phyloP scores from a whole-genome alignment of 2,113 vertebrate genomes.

The Phoenicopterus ruber region DNA sequence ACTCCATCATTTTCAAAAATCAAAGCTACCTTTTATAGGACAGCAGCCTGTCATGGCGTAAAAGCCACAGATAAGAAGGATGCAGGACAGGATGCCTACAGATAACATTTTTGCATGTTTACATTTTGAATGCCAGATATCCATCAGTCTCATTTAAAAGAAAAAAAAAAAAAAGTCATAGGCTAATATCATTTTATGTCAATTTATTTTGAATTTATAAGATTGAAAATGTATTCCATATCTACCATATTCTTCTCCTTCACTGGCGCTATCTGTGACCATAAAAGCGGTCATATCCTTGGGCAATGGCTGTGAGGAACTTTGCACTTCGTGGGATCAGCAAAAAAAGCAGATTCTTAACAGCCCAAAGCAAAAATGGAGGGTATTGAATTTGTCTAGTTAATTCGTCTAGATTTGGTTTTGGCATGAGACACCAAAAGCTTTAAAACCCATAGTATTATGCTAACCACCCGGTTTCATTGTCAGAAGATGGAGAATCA shows the following conservation, averaged over 20 bases:
- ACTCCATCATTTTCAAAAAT: background rate
- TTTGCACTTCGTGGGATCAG: rapidly evolving
- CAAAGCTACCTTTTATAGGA: background rate
- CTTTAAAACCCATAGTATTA: background rate
- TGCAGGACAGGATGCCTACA: background rate
- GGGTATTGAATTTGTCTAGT: background rate
- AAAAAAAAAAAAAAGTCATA: background rate
- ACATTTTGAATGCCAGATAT: background rate
- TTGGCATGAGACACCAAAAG: background rate
- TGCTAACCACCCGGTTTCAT: background rate
- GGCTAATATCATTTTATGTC: background rate
- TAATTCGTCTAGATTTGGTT: background rate
- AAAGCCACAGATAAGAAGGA: background rate
- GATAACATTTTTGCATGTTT: background rate
- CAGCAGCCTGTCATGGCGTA: background rate
- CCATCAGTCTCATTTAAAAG: background rate
- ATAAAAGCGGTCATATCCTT: background rate
- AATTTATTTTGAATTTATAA: background rate
- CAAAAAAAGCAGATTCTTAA: background rate
- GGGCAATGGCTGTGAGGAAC: background rate
- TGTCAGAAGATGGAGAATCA: background rate
- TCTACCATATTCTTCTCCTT: background rate
- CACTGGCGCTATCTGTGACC: background rate
- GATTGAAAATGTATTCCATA: background rate
- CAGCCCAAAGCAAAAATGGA: background rate